A percentile compares a stretch with the other conserved stretches of the same genome.
These are phyloP conservation scores for Endotricha flammealis DNA, from an alignment of 2,888 invertebrate genomes.

Conservation along the genomic window DNA sequence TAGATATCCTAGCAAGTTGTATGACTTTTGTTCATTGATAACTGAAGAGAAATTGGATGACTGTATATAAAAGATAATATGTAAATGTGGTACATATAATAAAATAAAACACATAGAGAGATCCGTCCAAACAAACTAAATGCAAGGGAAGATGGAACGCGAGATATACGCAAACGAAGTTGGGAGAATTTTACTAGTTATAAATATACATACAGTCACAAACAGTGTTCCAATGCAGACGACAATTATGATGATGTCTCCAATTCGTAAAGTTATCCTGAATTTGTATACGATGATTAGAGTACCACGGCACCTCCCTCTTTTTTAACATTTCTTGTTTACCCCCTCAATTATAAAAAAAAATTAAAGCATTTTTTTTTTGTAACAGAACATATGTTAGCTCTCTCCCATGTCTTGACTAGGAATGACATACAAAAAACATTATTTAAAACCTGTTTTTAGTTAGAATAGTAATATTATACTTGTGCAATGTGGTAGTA, in stretches of 20 bases:
- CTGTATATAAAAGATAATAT: too few species aligned
- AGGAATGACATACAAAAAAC: conserved; percentile 42
- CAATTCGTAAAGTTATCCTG: conserved; percentile 59
- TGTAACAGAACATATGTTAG: conserved; percentile 26
- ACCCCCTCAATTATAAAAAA: conserved; percentile 17
- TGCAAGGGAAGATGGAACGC: too few species aligned
- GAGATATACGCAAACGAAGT: too few species aligned
- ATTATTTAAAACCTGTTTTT: conserved; percentile 48
- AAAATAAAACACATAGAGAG: too few species aligned
- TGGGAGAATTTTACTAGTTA: too few species aligned
- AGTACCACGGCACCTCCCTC: conserved; percentile 65
- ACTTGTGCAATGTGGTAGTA: conserved; percentile 29
- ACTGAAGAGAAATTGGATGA: too few species aligned
- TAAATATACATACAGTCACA: conserved; percentile 68
- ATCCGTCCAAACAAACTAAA: too few species aligned
- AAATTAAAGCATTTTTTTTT: conserved; percentile 10
- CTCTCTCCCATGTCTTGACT: conserved; percentile 30
- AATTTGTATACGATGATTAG: conserved; percentile 56
- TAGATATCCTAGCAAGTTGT: too few species aligned
- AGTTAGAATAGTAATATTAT: conserved; percentile 38
- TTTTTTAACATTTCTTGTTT: conserved; percentile 61
- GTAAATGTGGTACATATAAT: too few species aligned
- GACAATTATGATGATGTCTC: conserved; percentile 51
- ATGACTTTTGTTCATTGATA: too few species aligned
- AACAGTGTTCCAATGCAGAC: conserved; percentile 60